Base-by-base conservation (phyloP, 2,113 vertebrate species). In the Antennarius striatus region DNA sequence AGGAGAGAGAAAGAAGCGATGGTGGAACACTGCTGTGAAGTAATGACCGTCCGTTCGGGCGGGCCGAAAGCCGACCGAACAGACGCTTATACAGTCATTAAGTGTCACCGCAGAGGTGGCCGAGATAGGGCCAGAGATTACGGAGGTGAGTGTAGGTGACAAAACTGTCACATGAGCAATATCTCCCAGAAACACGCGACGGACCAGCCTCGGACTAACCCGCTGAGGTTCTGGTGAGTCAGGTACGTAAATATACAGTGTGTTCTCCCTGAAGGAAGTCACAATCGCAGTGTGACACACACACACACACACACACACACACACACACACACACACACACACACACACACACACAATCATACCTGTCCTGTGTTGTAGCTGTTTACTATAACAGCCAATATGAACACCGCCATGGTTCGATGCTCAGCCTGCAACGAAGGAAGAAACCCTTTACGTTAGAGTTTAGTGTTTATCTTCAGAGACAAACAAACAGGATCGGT, bases 321-420 rank as follows among this genome's bases (percentile, higher is more conserved):
- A 6, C 10, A 10, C 3, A 32, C 22, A 29, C 58, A 40, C 43
- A 30, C 0, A 12, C 46, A 14, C 16, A 7, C 45, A 16, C 15
- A 14, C 17, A 43, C 28, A 16, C 36, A 52, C n/a, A n/a, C 32
- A 1, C 40, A 30, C n/a, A 42, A 5, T 32, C 64, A 1, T 80
- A 99, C 98, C 95, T 99, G 98, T 0, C 98, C 97, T 0, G 96
- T 98, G 82, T 87, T 97, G 86, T 99, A 99, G 92, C 91, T 98
- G 91, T 98, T 99, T 59, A 99, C 98, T 0, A 99, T 99, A 16
- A 99, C 96, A 8, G 96, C 98, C 54, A 99, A 89, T 67, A 99
- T 98, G 90, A 99, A 99, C 0, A 98, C 96, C 0, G 98, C 98
- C 98, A 99, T 99, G 0, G 98, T 99, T 63, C 98, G 93, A 82